These are phyloP conservation scores for Podarcis lilfordi DNA, from an alignment of 2,797 vertebrate genomes.

Conservation along the genomic window DNA sequence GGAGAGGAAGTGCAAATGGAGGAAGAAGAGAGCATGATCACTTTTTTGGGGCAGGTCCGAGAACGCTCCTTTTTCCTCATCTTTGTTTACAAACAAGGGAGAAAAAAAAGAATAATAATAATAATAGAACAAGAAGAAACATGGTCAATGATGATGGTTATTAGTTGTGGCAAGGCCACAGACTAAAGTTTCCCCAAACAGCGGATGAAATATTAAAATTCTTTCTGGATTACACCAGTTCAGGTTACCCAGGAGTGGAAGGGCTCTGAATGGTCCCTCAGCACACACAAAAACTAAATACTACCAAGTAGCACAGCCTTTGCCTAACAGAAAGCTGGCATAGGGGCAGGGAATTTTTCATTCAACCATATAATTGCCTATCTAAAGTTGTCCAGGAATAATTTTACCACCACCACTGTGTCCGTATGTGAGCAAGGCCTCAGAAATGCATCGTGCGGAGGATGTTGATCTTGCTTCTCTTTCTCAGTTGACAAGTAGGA, in stretches of 20 bases:
- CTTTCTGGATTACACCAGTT: background rate
- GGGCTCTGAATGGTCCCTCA: background rate
- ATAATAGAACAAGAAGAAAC: conserved; percentile 22
- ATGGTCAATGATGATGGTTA: conserved; percentile 18
- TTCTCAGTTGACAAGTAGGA: background rate
- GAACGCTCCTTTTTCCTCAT: conserved; percentile 78
- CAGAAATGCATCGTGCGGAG: background rate
- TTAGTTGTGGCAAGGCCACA: conserved; percentile 15
- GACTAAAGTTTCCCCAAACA: background rate
- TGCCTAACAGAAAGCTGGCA: background rate
- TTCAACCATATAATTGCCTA: background rate
- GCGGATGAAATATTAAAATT: background rate
- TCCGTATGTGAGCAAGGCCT: background rate
- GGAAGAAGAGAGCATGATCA: conserved; percentile 90
- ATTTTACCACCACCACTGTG: background rate
- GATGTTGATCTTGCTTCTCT: background rate
- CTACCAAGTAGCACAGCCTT: background rate
- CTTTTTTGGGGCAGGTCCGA: conserved; percentile 98
- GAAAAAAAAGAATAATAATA: conserved; percentile 57
- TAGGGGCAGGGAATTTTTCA: background rate
- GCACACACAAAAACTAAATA: background rate
- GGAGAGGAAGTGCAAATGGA: conserved; percentile 73
- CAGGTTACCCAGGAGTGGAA: background rate
- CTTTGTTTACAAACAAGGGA: conserved; percentile 74
- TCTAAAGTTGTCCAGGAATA: background rate